Percentiles rank a stretch among this genome's conserved stretches.
Evolutionary conservation across 2,113 vertebrate species (phyloP).

Genomic region (Hiodon tergisus): DNA sequence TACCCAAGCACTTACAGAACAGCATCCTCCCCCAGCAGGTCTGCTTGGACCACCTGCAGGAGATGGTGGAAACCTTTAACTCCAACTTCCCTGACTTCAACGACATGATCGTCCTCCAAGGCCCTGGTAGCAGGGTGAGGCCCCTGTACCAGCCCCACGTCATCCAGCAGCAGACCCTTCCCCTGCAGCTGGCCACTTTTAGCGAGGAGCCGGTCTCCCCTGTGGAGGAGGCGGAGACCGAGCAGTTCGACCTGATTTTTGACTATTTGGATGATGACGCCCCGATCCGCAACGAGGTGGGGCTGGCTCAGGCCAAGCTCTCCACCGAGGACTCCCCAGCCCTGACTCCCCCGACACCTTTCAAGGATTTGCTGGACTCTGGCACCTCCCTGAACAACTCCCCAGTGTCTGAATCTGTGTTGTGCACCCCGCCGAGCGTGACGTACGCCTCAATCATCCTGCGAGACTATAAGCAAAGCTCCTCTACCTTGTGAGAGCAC

Average conservation of each 20-base stretch:
- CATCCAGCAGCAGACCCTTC: slow-evolving; percentile 59
- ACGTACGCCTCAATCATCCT: slow-evolving; percentile 86
- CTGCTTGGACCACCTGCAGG: slow-evolving; percentile 68
- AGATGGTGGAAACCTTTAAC: slow-evolving; percentile 58
- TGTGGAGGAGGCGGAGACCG: slow-evolving; percentile 55
- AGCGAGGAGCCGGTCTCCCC: slow-evolving; percentile 62
- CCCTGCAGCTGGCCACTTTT: slow-evolving; percentile 63
- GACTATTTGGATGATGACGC: slow-evolving; percentile 79
- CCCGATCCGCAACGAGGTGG: slow-evolving; percentile 74
- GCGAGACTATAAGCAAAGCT: slow-evolving; percentile 88
- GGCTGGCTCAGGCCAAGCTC: slow-evolving; percentile 62
- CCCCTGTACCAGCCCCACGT: slow-evolving; percentile 57
- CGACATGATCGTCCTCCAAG: slow-evolving; percentile 53
- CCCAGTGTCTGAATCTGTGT: slow-evolving; percentile 82
- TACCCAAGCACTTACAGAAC: slow-evolving; percentile 62
- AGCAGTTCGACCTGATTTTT: slow-evolving; percentile 80
- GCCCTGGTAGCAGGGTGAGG: slow-evolving; percentile 51
- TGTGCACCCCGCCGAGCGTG: slow-evolving; percentile 77
- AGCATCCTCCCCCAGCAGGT: slow-evolving; percentile 58
- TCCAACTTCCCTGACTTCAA: slow-evolving; percentile 62
- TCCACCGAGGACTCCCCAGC: slow-evolving; percentile 76
- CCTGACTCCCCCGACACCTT: slow-evolving; percentile 88
- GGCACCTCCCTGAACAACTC: slow-evolving; percentile 78
- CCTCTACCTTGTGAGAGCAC: slow-evolving; percentile 82
- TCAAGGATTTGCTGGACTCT: slow-evolving; percentile 77